Evolutionary conservation across 1,140 invertebrate genomes (phyloP).

Genomic region (Coenobita brevimanus): DNA sequence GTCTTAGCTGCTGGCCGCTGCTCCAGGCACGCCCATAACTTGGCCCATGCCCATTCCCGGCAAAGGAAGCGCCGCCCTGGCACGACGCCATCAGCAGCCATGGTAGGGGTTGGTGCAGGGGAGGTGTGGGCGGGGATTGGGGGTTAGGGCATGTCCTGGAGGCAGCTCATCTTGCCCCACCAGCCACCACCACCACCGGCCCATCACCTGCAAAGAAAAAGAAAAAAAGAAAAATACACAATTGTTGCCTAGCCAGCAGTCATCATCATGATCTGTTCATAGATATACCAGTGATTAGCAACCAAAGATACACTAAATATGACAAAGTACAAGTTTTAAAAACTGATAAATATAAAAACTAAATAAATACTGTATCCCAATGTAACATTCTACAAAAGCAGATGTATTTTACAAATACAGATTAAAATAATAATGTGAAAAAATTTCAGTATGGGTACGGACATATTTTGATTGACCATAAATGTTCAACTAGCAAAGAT

Average conservation of each 20-base stretch:
- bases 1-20: constrained; percentile 72
- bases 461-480: too few species aligned
- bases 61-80: constrained; percentile 82
- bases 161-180: constrained; percentile 38
- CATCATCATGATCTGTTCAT: neutral
- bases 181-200: neutral
- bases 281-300: too few species aligned
- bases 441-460: too few species aligned
- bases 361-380: too few species aligned
- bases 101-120: constrained; percentile 41
- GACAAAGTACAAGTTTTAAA: too few species aligned
- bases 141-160: constrained; percentile 45
- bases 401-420: too few species aligned
- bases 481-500: too few species aligned
- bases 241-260: neutral
- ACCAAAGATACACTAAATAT: neutral
- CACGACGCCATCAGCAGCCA: constrained; percentile 61
- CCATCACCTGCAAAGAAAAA: constrained; percentile 25
- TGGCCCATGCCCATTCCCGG: constrained; percentile 95
- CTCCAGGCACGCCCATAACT: constrained; percentile 79
- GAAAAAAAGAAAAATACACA: neutral
- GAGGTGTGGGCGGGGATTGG: constrained; percentile 34
- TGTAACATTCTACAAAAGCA: too few species aligned
- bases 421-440: too few species aligned
- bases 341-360: too few species aligned